phyloP scores from a whole-genome alignment of 2,113 vertebrate species.

The Odontophorus gujanensis region DNA sequence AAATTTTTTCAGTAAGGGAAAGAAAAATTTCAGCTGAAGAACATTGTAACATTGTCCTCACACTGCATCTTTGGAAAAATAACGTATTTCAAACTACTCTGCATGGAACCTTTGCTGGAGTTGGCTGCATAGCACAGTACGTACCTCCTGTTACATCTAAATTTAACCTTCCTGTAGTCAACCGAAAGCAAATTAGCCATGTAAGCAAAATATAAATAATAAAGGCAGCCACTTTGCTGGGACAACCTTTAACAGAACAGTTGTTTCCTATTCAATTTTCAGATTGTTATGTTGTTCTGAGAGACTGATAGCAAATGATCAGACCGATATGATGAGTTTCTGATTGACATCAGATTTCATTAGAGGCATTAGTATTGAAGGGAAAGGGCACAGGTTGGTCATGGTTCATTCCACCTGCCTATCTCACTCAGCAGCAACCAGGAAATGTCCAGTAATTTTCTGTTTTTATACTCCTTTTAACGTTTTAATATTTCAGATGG shows the following conservation, averaged over 20 bases:
- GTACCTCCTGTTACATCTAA: slow-evolving; percentile 1
- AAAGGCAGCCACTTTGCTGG: background rate
- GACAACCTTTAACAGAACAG: background rate
- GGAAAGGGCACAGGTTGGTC: slow-evolving; percentile 16
- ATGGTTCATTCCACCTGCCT: slow-evolving; percentile 46
- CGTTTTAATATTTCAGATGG: slow-evolving; percentile 40
- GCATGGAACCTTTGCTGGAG: background rate
- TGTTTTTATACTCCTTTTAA: slow-evolving; percentile 50
- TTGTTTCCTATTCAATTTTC: slow-evolving; percentile 9
- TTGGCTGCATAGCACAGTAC: background rate
- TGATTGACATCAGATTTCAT: slow-evolving; percentile 41
- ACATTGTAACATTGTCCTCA: slow-evolving; percentile 33
- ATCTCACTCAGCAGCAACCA: background rate
- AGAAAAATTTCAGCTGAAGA: background rate
- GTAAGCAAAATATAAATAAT: slow-evolving; percentile 3
- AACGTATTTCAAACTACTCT: background rate
- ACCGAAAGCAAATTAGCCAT: slow-evolving; percentile 16
- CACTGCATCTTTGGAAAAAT: slow-evolving; percentile 46
- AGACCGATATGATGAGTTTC: slow-evolving; percentile 7
- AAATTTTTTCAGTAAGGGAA: slow-evolving; percentile 36
- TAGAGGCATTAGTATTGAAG: slow-evolving; percentile 15
- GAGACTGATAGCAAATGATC: slow-evolving; percentile 11
- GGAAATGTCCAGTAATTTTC: slow-evolving; percentile 55
- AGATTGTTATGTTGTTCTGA: background rate
- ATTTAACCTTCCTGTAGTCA: slow-evolving; percentile 3